A percentile compares a stretch with the other conserved stretches of the same genome.
These are phyloP conservation scores for Hapalemur alaotrensis DNA, from an alignment of 2,797 vertebrate genomes.

Conservation along the genomic window DNA sequence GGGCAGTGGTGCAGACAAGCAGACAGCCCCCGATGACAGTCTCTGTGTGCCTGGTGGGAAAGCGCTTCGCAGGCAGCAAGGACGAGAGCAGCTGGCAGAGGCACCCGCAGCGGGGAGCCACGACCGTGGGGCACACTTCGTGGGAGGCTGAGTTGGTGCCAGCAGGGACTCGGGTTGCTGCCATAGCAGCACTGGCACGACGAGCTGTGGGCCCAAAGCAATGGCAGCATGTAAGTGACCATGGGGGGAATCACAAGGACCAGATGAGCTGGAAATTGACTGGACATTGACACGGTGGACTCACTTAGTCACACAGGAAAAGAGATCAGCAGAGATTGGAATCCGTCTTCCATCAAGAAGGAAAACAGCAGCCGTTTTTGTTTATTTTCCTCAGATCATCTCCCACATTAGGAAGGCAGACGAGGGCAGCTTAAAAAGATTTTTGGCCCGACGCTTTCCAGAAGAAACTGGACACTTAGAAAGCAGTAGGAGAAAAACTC, in stretches of 20 bases:
- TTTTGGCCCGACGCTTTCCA: not conserved
- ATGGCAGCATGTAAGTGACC: not conserved
- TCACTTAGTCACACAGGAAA: not conserved
- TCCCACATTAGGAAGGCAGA: not conserved
- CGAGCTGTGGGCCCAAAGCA: not conserved
- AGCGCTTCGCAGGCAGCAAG: not conserved
- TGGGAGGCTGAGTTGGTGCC: not conserved
- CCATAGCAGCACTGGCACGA: not conserved
- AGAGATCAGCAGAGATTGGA: not conserved
- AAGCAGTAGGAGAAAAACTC: not conserved
- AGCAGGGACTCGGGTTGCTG: not conserved
- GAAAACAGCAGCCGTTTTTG: not conserved
- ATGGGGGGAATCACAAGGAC: not conserved
- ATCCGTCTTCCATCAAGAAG: not conserved
- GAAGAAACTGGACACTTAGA: not conserved
- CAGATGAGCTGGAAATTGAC: not conserved
- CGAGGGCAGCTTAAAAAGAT: not conserved
- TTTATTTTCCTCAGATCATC: not conserved
- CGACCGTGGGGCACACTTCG: not conserved
- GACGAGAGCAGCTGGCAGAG: not conserved
- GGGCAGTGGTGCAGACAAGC: not conserved
- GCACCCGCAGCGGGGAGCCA: fast-evolving
- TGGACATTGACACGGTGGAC: not conserved
- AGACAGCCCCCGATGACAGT: not conserved
- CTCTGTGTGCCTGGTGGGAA: not conserved